Evolutionary conservation across 92 coral and sea anemone species (phyloP), one percentile per base, ranked within the genome.

Genomic region (Montipora capitata): DNA sequence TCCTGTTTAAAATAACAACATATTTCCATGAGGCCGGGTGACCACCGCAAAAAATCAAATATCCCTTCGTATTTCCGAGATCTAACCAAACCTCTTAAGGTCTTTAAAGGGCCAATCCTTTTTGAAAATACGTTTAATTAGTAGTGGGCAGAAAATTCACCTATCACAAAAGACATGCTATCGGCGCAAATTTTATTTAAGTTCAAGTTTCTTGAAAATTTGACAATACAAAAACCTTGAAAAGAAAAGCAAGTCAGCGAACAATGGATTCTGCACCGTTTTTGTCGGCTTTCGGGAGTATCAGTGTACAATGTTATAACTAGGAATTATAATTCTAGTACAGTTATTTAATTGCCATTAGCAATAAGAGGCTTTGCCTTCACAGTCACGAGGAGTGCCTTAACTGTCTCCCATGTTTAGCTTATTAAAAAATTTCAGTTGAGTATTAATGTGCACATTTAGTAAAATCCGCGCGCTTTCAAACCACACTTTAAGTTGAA

Each of bases 311-410:
- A 3, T 63, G 76, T 80, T 63, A 66, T 82, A 70, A 58, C 87
- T 56, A 8, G 56, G 6, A 72, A 35, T 72, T 59, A 57, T 62
- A 44, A 58, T 73, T 83, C 72, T 59, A 72, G 61, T 40, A 58
- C 44, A 61, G 79, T 73, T 83, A 73, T 83, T 83, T 56, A 72
- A 83, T 20, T 10, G 71, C 79, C 61, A 83, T 83, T 72, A 58
- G 27, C 58, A 57, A 49, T 13, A 14, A 71, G 52, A 61, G 43
- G 54, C 35, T 8, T 63, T 14, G 72, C 71, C 59, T 43, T 39
- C 14, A 8, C 16, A 72, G 40, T 40, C 58, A 2, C 27, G 61
- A 57, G 7, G 45, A 72, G 79, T 40, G 62, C 68, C 54, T 27
- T 27, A 27, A 27, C 35, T 27, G 35, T 27, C 35, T 27, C 35